Evolutionary conservation across 2,888 invertebrate species (phyloP), one percentile per base, ranked within the genome.

Genomic region (Stegophylla sp.): DNA sequence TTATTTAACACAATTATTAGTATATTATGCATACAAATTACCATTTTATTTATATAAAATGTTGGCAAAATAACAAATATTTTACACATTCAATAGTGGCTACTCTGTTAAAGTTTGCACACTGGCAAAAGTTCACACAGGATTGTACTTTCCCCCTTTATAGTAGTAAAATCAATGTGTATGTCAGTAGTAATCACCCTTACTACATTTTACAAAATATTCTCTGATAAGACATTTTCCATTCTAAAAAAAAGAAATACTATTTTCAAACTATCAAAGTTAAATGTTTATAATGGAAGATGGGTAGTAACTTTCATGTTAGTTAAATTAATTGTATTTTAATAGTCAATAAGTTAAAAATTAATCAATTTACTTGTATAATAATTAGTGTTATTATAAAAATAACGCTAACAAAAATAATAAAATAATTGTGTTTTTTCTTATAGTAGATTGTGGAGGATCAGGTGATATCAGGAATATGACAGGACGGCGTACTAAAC

Each of bases 401-500:
- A 53, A 53, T 23, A 41, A 71, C 7, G n/a, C n/a, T n/a, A n/a
- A n/a, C n/a, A n/a, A n/a, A n/a, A n/a, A n/a, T n/a, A n/a, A n/a
- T n/a, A n/a, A n/a, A n/a, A n/a, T n/a, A n/a, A n/a, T n/a, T n/a
- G 7, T 51, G 7, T 71, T 63, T 63, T 63, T 74, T 23, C 10
- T 48, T 82, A 82, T 72, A 69, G 79, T 69, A 56, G 82, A 67
- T 82, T 82, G 75, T 67, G 82, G 56, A 59, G 74, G 59, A 76
- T 74, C 74, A 13, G 63, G 64, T 63, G 71, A 66, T 71, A 81
- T 77, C 12, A 76, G 73, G 76, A 83, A 85, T 79, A 83, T 85
- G 83, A 89, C 89, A 43, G 89, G 89, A 56, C 89, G 94, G 0
- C 88, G 94, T 83, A 91, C 91, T 5, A 89, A 90, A 56, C 88